Evolutionary conservation across 2,113 vertebrate species (phyloP).

Genomic region (Eurystomus gularis): DNA sequence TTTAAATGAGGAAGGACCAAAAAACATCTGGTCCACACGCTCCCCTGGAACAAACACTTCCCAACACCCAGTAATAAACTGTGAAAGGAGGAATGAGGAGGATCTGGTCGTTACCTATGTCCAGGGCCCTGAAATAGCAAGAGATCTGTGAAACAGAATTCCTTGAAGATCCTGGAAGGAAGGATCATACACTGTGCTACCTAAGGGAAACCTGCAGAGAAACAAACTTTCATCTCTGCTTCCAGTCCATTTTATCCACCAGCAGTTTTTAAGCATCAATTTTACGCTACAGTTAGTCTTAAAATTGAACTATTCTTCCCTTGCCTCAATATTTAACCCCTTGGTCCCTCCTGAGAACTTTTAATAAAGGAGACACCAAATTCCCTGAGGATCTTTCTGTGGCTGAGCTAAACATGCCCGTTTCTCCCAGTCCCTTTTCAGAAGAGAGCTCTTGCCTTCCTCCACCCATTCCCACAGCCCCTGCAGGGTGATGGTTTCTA

Average conservation of each 20-base stretch:
- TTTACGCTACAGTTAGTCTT: neutral
- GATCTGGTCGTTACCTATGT: neutral
- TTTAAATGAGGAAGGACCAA: neutral
- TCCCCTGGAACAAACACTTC: neutral
- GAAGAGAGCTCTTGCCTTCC: neutral
- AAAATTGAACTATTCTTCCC: neutral
- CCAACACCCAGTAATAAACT: neutral
- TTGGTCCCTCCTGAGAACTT: neutral
- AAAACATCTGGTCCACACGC: accelerated
- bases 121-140: neutral
- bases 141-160: neutral
- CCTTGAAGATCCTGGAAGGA: neutral
- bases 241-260: neutral
- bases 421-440: neutral
- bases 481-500: neutral
- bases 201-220: neutral
- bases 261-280: neutral
- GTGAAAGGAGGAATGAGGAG: neutral
- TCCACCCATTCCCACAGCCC: neutral
- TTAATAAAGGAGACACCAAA: neutral
- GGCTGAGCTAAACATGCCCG: neutral
- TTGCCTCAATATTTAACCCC: neutral
- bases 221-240: neutral
- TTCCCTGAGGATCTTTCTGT: neutral
- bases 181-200: neutral